Conservation (phyloP, 2,888 invertebrate genomes). For the Microdon myrmicae region DNA sequence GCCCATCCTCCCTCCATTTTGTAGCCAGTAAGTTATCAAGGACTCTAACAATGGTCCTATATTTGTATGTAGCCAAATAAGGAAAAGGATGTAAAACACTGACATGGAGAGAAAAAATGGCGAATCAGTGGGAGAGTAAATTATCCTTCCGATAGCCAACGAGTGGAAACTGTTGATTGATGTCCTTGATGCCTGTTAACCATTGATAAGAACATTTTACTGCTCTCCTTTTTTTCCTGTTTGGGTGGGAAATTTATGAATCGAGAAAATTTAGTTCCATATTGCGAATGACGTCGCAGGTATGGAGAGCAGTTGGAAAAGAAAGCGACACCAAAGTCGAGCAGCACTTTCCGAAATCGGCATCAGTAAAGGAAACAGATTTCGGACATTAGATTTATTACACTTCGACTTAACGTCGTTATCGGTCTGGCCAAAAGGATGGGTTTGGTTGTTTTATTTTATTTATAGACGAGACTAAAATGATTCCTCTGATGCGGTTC, state of each 20-base stretch:
- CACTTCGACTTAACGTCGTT: too few relatives aligned
- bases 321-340: slow-evolving; percentile 33
- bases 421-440: too few relatives aligned
- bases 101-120: slow-evolving; percentile 51
- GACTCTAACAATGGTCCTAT: slow-evolving; percentile 34
- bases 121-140: slow-evolving; percentile 35
- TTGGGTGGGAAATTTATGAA: slow-evolving; percentile 24
- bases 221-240: slow-evolving; percentile 54
- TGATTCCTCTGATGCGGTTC: too few relatives aligned
- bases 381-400: too few relatives aligned
- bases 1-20: slow-evolving; percentile 52
- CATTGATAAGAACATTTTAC: slow-evolving; percentile 58
- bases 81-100: slow-evolving; percentile 6
- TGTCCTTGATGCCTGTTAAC: slow-evolving; percentile 56
- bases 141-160: slow-evolving; percentile 54
- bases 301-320: background rate
- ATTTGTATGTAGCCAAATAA: slow-evolving; percentile 21
- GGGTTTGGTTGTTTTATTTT: too few relatives aligned
- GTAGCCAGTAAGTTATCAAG: slow-evolving; percentile 31
- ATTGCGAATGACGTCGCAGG: slow-evolving; percentile 40
- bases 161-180: slow-evolving; percentile 64
- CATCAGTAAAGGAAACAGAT: too few relatives aligned
- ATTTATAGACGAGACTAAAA: too few relatives aligned
- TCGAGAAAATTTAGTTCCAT: slow-evolving; percentile 53
- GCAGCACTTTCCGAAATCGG: background rate